Conservation (phyloP, 2,888 invertebrate genomes). For the Cybosia mesomella region DNA sequence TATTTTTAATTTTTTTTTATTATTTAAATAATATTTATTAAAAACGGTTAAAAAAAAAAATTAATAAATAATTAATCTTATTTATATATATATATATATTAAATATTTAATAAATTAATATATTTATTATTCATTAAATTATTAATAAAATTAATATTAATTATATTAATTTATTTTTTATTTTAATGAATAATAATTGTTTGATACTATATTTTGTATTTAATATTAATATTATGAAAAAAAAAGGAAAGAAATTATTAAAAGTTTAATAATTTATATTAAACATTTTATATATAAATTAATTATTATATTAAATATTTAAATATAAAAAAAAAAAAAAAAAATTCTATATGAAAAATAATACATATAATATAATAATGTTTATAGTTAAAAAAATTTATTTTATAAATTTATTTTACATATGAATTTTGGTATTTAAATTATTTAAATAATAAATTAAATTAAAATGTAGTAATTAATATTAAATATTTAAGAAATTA, state of each 20-base stretch:
- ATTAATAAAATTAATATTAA: constrained; percentile 50
- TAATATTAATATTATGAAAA: constrained; percentile 55
- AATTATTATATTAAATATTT: constrained; percentile 48
- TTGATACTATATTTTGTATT: constrained; percentile 41
- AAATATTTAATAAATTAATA: constrained; percentile 28
- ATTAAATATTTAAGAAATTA: constrained; percentile 88
- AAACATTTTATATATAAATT: constrained; percentile 43
- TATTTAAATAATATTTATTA: constrained; percentile 53
- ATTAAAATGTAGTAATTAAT: constrained; percentile 73
- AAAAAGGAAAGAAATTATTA: constrained; percentile 46
- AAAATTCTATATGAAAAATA: constrained; percentile 65
- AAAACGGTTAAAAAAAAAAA: constrained; percentile 48
- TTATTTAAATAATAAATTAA: constrained; percentile 76
- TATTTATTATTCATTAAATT: constrained; percentile 51
- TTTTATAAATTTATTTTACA: constrained; percentile 84
- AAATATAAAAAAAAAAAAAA: constrained; percentile 68
- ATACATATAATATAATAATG: constrained; percentile 71
- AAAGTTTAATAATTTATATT: constrained; percentile 49
- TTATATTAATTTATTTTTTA: constrained; percentile 47
- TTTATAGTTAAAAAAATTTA: constrained; percentile 83
- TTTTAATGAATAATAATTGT: constrained; percentile 49
- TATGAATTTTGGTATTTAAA: constrained; percentile 82
- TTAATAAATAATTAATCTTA: constrained; percentile 19
- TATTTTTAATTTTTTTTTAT: constrained; percentile 69
- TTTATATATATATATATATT: constrained; percentile 45